A percentile compares a stretch with the other conserved stretches of the same genome.
These are phyloP conservation scores for Congeria kusceri DNA, from an alignment of 2,888 invertebrate genomes.

Conservation along the genomic window DNA sequence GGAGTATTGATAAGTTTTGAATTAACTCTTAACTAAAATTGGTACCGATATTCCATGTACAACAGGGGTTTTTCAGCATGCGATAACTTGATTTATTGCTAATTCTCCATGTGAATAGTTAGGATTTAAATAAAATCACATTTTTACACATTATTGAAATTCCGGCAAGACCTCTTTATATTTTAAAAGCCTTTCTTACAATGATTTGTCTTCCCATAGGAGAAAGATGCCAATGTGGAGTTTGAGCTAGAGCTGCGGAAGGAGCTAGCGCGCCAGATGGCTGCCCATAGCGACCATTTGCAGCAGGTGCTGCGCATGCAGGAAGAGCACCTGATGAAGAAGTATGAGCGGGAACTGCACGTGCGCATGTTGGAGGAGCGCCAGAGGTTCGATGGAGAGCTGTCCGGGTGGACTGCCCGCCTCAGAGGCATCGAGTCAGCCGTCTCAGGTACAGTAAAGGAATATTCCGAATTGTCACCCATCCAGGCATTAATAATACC, in stretches of 20 bases:
- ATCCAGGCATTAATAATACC: no score
- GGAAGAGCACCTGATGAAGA: slow-evolving; percentile 87
- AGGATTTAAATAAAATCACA: no score
- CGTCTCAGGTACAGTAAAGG: slow-evolving; percentile 89
- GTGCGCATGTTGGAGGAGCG: slow-evolving; percentile 90
- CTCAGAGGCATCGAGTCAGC: slow-evolving; percentile 92
- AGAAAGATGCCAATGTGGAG: slow-evolving; percentile 72
- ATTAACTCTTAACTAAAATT: no score
- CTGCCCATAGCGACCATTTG: slow-evolving; percentile 91
- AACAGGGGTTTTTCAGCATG: no score
- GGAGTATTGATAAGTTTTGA: no score
- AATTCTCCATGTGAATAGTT: no score
- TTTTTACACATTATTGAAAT: no score
- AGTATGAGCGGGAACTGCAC: slow-evolving; percentile 87
- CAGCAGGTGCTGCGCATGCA: slow-evolving; percentile 88
- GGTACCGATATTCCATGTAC: no score
- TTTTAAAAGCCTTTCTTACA: no score
- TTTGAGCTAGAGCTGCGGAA: slow-evolving; percentile 90
- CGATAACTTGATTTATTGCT: no score
- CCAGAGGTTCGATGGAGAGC: slow-evolving; percentile 89
- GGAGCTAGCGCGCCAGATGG: slow-evolving; percentile 93
- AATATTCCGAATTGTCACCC: no score
- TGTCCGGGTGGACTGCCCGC: slow-evolving; percentile 91
- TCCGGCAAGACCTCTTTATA: no score
- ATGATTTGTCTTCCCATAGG: slow-evolving; percentile 67